Evolutionary conservation across 1,140 invertebrate species (phyloP), one percentile per base, ranked within the genome.

Genomic region (Panulirus ornatus): DNA sequence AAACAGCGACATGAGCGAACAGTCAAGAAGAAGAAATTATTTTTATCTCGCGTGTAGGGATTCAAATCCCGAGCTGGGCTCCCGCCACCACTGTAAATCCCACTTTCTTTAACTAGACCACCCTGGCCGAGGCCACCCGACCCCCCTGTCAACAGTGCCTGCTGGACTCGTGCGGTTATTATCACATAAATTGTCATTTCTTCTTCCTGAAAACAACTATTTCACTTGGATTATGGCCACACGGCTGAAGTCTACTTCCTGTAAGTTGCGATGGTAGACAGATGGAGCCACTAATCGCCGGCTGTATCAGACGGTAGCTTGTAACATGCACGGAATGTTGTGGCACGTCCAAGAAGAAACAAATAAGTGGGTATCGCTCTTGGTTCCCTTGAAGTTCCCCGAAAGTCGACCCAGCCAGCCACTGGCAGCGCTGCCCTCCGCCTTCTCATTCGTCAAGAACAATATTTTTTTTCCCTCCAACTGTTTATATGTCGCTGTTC

Each of bases 91-190:
- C 2, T 51, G 76, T 51, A 51, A 79, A 79, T 79, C 76, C 36
- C 44, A 81, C 78, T 81, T 81, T 81, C 78, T 54, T 81, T 81
- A 81, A 81, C 78, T 36, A 36, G 78, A 81, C 78, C 78, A 54
- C 78, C 78, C 47, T 27, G 58, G 27, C 19, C 27, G 78, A 47
- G 30, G 78, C 27, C 27, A 81, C 78, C 47, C 47, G 58, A 54
- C 30, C 22, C 78, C 78, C n/a, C 47, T 54, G n/a, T 30, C 58
- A 66, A 66, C 58, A 27, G 58, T 30, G 54, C 58, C 58, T 66
- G 5, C 58, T 66, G 5, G 58, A 27, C 58, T 66, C 58, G 58
- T 66, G 58, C 58, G 3, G 1, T 22, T 66, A 0, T 66, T 66
- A 30, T 27, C 30, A 30, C 58, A 66, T 30, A 30, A 66, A 66